phyloP scores from a whole-genome alignment of 1,140 invertebrate species.

The Cotesia vestalis region DNA sequence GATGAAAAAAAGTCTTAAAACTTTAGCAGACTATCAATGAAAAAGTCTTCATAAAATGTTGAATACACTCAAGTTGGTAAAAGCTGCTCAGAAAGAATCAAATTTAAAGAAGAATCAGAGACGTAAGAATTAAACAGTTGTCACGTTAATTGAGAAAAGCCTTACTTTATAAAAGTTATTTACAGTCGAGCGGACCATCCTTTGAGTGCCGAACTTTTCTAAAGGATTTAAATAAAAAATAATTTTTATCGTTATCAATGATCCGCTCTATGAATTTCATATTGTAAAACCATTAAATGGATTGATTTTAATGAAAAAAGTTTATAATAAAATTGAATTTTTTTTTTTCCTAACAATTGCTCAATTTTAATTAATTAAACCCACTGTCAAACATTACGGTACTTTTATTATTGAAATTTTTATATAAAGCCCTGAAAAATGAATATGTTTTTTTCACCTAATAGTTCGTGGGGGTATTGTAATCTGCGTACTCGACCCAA shows the following conservation, averaged over 20 bases:
- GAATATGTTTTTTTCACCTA: too few relatives aligned
- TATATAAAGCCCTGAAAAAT: too few relatives aligned
- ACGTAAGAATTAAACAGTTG: conserved; percentile 29
- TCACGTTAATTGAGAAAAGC: conserved; percentile 31
- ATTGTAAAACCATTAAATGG: not conserved
- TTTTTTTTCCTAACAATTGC: too few relatives aligned
- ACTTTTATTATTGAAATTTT: too few relatives aligned
- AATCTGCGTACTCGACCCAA: too few relatives aligned
- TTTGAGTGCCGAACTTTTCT: not conserved
- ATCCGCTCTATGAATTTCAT: not conserved
- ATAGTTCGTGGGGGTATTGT: too few relatives aligned
- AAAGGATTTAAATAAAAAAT: not conserved
- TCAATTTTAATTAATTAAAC: too few relatives aligned
- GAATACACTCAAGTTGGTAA: conserved; percentile 3
- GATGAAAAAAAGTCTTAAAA: not conserved
- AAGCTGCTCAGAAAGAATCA: conserved; percentile 29
- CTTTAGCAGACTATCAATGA: conserved; percentile 1
- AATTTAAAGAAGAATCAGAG: conserved; percentile 27
- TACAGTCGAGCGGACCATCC: not conserved
- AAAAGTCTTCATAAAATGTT: conserved; percentile 1
- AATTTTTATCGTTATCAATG: not conserved
- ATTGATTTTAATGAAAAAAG: too few relatives aligned
- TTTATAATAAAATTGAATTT: too few relatives aligned
- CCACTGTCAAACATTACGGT: too few relatives aligned
- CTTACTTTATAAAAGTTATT: conserved; percentile 24